phyloP scores from a whole-genome alignment of 2,888 invertebrate genomes.

The Cephalotes varians region DNA sequence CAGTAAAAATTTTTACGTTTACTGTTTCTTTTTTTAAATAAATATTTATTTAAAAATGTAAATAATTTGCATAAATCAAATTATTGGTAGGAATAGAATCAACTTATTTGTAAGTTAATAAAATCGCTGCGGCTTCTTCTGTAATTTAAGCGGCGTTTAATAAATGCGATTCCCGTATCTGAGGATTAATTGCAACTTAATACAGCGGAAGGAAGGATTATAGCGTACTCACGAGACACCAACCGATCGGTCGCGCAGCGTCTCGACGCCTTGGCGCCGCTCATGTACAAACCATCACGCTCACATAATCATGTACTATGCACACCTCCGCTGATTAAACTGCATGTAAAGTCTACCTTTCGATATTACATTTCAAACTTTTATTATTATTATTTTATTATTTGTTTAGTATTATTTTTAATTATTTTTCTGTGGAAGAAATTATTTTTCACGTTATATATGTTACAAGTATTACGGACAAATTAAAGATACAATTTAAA shows the following conservation, averaged over 20 bases:
- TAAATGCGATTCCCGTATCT: background rate
- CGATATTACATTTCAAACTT: conserved; percentile 3
- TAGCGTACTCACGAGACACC: conserved; percentile 38
- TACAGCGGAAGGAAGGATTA: conserved; percentile 43
- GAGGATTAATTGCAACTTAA: conserved; percentile 34
- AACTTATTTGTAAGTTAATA: background rate
- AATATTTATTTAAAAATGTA: background rate
- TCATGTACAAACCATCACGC: conserved; percentile 25
- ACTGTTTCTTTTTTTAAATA: background rate
- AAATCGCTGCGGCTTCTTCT: background rate
- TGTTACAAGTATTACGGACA: background rate
- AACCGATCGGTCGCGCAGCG: conserved; percentile 51
- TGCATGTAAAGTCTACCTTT: conserved; percentile 32
- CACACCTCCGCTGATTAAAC: conserved; percentile 19
- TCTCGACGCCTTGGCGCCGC: conserved; percentile 64
- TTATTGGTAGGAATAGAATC: background rate
- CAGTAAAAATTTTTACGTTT: background rate
- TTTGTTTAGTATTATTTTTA: background rate
- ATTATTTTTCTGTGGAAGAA: background rate
- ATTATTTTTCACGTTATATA: background rate
- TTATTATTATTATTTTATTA: no score
- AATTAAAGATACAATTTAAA: background rate
- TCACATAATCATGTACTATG: conserved; percentile 15
- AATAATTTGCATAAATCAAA: background rate
- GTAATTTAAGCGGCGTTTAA: conserved; percentile 9